These are phyloP conservation scores for Drosophila rubida DNA, from an alignment of 2,888 invertebrate genomes.

Conservation along the genomic window DNA sequence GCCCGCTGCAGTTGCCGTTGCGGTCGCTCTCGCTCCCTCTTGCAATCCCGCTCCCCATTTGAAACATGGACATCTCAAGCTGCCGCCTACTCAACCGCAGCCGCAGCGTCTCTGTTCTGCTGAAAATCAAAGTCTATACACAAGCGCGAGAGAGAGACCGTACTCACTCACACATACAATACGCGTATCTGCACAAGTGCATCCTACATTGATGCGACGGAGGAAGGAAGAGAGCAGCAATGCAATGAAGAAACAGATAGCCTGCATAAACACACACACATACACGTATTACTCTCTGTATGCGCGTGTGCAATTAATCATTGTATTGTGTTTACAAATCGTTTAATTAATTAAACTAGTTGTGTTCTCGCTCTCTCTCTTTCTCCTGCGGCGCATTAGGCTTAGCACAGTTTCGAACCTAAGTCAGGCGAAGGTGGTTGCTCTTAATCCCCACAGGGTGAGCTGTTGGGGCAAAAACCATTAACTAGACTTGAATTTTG, in stretches of 20 bases:
- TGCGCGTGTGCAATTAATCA: slow-evolving; percentile 55
- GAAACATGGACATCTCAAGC: slow-evolving; percentile 31
- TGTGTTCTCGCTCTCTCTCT: neutral
- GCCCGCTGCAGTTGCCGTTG: slow-evolving; percentile 17
- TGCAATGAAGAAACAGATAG: slow-evolving; percentile 43
- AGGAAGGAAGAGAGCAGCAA: slow-evolving; percentile 17
- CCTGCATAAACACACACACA: slow-evolving; percentile 17
- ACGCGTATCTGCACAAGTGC: slow-evolving; percentile 18
- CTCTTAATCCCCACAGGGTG: neutral
- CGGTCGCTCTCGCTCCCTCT: slow-evolving; percentile 16
- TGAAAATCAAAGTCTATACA: slow-evolving; percentile 34
- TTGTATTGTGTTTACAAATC: slow-evolving; percentile 72
- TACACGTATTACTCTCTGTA: slow-evolving; percentile 1
- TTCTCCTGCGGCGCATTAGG: slow-evolving; percentile 8
- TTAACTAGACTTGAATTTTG: slow-evolving; percentile 35
- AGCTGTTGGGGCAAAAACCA: slow-evolving; percentile 8
- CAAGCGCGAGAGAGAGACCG: slow-evolving; percentile 11
- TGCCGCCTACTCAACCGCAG: slow-evolving; percentile 63
- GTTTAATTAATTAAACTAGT: slow-evolving; percentile 60
- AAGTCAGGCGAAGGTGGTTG: neutral
- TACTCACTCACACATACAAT: slow-evolving; percentile 22
- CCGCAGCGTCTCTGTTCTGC: slow-evolving; percentile 42
- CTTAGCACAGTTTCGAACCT: slow-evolving; percentile 46
- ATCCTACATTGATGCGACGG: slow-evolving; percentile 34
- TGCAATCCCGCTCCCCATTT: neutral